These are phyloP conservation scores for Coreius guichenoti DNA, from an alignment of 2,797 vertebrate species.

Conservation along the genomic window DNA sequence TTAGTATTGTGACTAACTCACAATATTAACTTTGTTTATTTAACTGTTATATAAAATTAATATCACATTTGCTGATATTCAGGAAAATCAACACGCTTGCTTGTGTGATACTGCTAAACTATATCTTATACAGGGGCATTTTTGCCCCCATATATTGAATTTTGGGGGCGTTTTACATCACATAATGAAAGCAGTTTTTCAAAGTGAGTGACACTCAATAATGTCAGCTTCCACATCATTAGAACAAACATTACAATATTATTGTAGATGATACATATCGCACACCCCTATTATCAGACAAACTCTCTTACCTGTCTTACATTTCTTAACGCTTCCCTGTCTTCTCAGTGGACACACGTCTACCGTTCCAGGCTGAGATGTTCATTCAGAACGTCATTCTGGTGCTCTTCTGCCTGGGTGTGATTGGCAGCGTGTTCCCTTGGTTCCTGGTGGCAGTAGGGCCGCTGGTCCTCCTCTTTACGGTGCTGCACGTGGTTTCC, in stretches of 20 bases:
- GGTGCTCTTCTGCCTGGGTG: constrained; percentile 89
- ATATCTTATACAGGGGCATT: neutral
- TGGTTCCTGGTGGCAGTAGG: constrained; percentile 91
- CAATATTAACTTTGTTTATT: neutral
- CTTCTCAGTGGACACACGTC: constrained; percentile 86
- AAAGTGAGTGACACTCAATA: neutral
- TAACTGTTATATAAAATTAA: neutral
- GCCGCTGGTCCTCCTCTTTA: constrained; percentile 86
- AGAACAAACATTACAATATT: neutral
- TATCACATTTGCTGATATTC: neutral
- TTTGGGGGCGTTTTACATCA: neutral
- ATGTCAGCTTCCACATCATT: neutral
- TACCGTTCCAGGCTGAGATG: constrained; percentile 94
- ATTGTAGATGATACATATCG: neutral
- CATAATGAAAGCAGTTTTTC: neutral
- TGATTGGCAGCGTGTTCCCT: constrained; percentile 88
- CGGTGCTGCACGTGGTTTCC: constrained; percentile 83
- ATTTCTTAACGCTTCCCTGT: neutral
- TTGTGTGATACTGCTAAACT: neutral
- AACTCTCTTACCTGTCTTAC: constrained; percentile 10
- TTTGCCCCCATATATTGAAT: neutral
- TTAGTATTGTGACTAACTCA: neutral
- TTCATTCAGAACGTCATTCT: constrained; percentile 93
- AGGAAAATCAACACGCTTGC: neutral
- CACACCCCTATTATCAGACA: neutral